Evolutionary conservation across 1,140 invertebrate genomes (phyloP), one percentile per base, ranked within the genome.

Genomic region (Brachionus asplanchnoidis): DNA sequence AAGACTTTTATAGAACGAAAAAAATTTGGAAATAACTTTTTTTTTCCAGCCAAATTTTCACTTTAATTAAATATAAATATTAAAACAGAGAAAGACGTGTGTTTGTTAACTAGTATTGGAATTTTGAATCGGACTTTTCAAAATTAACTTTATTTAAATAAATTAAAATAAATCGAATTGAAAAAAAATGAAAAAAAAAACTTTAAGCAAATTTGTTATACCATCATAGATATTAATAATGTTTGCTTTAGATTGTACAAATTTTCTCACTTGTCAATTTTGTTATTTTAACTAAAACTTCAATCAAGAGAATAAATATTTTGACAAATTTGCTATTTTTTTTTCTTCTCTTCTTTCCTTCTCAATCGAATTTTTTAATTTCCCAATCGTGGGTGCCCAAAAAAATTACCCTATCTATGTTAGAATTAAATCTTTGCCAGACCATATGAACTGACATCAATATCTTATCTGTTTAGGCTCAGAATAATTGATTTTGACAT

Each of bases 1-100:
- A 68, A 6, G n/a, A 73, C 36, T 42, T 40, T 42, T 40, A 73
- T 17, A 40, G 42, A 40, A 73, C 14, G 40, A 36, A n/a, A 68
- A 68, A 68, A n/a, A 36, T n/a, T 68, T 14, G 0, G 5, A 2
- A 68, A 40, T 20, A 11, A 26, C 3, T 68, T 26, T 36, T 28
- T 32, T 68, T 65, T 68, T 68, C 1, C 6, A 32, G 4, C n/a
- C n/a, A 60, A 60, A 32, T 68, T 68, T 68, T 68, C 26, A 68
- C 32, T 68, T 68, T 68, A 68, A 68, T 68, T 68, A 68, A 68
- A 68, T 68, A 68, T 68, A 68, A 68, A 68, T 68, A 68, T 32
- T 68, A 68, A 68, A 60, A 60, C 53, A 60, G 53, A 60, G 53
- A 60, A 60, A 60, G 53, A 60, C 53, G 53, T 60, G 32, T 36